These are phyloP conservation scores for Trichopria drosophilae DNA, from an alignment of 2,888 invertebrate species.

Conservation along the genomic window DNA sequence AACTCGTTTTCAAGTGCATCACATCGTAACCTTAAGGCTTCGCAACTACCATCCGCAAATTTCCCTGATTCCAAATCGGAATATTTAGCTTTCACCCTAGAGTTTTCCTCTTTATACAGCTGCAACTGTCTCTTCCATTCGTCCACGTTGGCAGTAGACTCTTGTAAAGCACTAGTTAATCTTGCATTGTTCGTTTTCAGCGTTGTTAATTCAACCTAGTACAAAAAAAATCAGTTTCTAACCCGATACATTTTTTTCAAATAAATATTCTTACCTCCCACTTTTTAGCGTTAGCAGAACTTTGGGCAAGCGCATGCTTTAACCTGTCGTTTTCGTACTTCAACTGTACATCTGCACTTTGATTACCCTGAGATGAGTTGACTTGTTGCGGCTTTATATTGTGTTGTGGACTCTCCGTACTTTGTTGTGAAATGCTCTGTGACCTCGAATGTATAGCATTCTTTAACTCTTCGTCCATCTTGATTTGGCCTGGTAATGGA, in stretches of 20 bases:
- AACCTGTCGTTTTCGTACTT: constrained; percentile 97
- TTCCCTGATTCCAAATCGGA: constrained; percentile 72
- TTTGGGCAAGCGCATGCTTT: constrained; percentile 92
- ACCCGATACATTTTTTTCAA: constrained; percentile 1
- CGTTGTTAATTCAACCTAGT: constrained; percentile 82
- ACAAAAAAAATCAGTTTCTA: constrained; percentile 12
- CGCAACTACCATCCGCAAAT: constrained; percentile 58
- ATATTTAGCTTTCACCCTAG: constrained; percentile 75
- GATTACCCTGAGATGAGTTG: constrained; percentile 48
- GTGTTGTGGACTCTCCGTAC: constrained; percentile 69
- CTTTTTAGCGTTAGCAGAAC: constrained; percentile 97
- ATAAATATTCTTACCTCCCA: constrained; percentile 71
- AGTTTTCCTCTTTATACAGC: constrained; percentile 88
- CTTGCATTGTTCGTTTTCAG: constrained; percentile 95
- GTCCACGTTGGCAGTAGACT: constrained; percentile 95
- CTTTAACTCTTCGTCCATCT: constrained; percentile 54
- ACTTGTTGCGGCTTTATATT: constrained; percentile 57
- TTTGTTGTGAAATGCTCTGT: constrained; percentile 55
- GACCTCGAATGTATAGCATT: constrained; percentile 55
- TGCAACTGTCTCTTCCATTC: constrained; percentile 98
- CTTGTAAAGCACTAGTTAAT: constrained; percentile 91
- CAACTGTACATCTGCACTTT: constrained; percentile 77
- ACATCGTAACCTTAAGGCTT: constrained; percentile 74
- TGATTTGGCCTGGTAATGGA: constrained; percentile 53
- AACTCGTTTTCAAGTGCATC: constrained; percentile 82